These are phyloP conservation scores for Pampus argenteus DNA, from an alignment of 2,797 vertebrate genomes.

Conservation along the genomic window DNA sequence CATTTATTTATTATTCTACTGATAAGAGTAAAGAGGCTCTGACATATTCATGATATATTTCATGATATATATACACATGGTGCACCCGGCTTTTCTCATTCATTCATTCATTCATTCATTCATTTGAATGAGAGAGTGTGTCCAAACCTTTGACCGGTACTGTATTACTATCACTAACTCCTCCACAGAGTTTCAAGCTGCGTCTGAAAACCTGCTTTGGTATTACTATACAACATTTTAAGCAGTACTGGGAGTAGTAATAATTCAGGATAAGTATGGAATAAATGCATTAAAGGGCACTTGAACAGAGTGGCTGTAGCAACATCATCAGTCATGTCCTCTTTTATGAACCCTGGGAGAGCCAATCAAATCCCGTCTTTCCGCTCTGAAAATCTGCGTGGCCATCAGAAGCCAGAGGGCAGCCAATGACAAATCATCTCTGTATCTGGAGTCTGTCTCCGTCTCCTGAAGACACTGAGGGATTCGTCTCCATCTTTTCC, in stretches of 20 bases:
- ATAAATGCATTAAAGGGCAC: slow-evolving; percentile 18
- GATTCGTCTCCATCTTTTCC: slow-evolving; percentile 65
- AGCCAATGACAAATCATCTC: slow-evolving; percentile 38
- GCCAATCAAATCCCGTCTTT: slow-evolving; percentile 53
- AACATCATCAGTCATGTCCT: slow-evolving; percentile 33
- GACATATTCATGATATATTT: no score
- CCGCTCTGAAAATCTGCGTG: slow-evolving; percentile 42
- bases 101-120: no score
- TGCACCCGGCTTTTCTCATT: no score
- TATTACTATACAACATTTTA: neutral
- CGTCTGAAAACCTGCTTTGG: neutral
- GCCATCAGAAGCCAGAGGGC: slow-evolving; percentile 47
- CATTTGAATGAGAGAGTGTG: neutral
- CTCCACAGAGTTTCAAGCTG: neutral
- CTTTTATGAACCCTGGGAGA: slow-evolving; percentile 38
- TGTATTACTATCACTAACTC: neutral
- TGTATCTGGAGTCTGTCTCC: slow-evolving; percentile 50
- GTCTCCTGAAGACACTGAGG: slow-evolving; percentile 47
- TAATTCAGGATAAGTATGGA: neutral
- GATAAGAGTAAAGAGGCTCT: no score
- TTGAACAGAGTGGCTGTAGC: neutral
- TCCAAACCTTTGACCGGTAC: neutral
- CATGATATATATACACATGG: no score
- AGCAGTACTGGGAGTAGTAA: neutral
- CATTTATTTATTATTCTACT: no score